Base-by-base conservation (phyloP, 2,113 vertebrate species). In the Sminthopsis crassicaudata region DNA sequence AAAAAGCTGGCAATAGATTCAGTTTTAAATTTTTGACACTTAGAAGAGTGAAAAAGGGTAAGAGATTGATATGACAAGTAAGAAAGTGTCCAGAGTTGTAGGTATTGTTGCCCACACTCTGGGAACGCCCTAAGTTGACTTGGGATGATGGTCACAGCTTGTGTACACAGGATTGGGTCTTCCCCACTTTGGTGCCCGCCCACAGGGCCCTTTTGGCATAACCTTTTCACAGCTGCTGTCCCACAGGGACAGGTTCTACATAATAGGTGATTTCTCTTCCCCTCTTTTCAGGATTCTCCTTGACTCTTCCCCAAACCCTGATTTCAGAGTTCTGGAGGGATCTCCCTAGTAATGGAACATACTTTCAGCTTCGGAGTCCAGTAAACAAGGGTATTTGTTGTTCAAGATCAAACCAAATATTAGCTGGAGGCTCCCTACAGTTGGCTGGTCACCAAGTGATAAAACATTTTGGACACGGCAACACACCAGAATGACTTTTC, bases 1-100 rank as follows among this genome's bases (percentile, higher is more conserved):
- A 55, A 93, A 95, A 27, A 57, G 51, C 48, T 92, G 54, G 67
- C 36, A 23, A 89, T 53, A 46, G 55, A 93, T 60, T 48, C 91
- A 48, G 0, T 42, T 89, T 90, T 26, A 55, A 94, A 55, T 2
- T 48, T 46, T 90, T n/a, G 60, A n/a, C 36, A 36, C 11, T 36
- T 67, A 19, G 14, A 76, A 76, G 12, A 19, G 30, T 76, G n/a
- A 76, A 76, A 67, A n/a, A 14, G 14, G 3, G 60, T n/a, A 36
- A 67, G 27, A 3, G 60, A 67, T 0, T 36, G 60, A 36, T 67
- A 16, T 30, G 10, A 27, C 12, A 67, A 67, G 30, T 30, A 30
- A 67, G 60, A 4, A 67, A 36, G 30, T 67, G 30, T 36, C 60
- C 60, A 67, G 60, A 67, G 3, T 14, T 36, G 11, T 36, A 27